Conservation (phyloP, 2,113 vertebrate species). For the Hystrix cristata region DNA sequence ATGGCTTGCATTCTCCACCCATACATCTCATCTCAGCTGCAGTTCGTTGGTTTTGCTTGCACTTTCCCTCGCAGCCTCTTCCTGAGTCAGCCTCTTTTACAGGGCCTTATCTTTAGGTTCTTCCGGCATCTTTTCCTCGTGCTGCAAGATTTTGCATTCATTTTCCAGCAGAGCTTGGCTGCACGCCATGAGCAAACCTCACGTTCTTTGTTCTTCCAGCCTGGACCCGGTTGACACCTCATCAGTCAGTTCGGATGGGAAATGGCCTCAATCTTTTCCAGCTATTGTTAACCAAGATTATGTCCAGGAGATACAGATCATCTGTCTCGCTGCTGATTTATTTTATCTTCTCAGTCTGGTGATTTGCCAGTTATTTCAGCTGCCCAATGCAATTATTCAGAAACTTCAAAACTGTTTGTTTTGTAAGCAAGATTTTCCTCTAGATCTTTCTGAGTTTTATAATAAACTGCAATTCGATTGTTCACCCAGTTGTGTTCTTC, state of each 20-base stretch:
- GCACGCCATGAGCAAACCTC: neutral
- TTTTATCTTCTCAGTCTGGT: conserved; percentile 76
- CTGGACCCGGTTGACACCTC: conserved; percentile 62
- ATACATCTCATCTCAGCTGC: neutral
- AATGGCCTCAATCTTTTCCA: conserved; percentile 76
- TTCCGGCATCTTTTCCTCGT: neutral
- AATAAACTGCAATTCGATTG: conserved; percentile 17
- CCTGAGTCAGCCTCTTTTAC: neutral
- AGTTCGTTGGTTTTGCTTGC: neutral
- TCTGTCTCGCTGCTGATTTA: conserved; percentile 80
- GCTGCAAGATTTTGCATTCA: conserved; percentile 31
- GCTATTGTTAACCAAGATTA: conserved; percentile 80
- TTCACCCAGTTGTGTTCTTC: neutral
- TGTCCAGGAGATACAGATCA: conserved; percentile 75
- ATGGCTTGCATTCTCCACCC: conserved; percentile 20
- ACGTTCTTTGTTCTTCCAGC: conserved; percentile 60
- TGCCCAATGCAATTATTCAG: conserved; percentile 76
- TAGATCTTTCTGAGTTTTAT: conserved; percentile 52
- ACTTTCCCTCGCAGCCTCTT: neutral
- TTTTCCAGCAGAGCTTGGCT: conserved; percentile 47
- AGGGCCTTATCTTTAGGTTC: neutral
- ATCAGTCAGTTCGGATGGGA: conserved; percentile 72
- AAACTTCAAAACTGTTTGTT: conserved; percentile 61
- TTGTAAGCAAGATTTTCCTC: conserved; percentile 66
- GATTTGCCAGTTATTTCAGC: conserved; percentile 79